These are phyloP conservation scores for Papilio polytes DNA, from an alignment of 1,140 invertebrate species.

Conservation along the genomic window DNA sequence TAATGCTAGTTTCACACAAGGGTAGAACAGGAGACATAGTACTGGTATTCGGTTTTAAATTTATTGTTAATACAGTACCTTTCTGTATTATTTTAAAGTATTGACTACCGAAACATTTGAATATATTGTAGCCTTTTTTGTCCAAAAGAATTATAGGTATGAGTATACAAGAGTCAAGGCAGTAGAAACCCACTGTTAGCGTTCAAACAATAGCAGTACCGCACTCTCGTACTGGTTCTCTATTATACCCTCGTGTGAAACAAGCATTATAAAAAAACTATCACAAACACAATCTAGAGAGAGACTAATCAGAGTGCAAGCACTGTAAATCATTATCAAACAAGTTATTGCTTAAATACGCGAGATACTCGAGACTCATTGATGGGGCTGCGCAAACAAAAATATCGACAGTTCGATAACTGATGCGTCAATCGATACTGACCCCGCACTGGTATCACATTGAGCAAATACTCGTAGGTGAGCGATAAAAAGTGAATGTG, in stretches of 20 bases:
- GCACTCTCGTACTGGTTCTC: not conserved
- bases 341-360: constrained; percentile 81
- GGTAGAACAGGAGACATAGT: not conserved
- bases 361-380: constrained; percentile 76
- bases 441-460: constrained; percentile 66
- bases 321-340: constrained; percentile 74
- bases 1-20: constrained; percentile 49
- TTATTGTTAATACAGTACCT: not conserved
- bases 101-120: not conserved
- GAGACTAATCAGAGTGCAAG: constrained; percentile 69
- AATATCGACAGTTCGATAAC: constrained; percentile 81
- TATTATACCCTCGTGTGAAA: not conserved
- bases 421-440: constrained; percentile 70
- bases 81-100: not conserved
- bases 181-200: not conserved
- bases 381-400: constrained; percentile 76
- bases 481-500: constrained; percentile 68
- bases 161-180: too few relatives aligned
- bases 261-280: constrained; percentile 52
- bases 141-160: too few relatives aligned
- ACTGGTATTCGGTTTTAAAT: not conserved
- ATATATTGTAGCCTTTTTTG: not conserved
- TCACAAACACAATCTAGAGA: constrained; percentile 65
- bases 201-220: not conserved
- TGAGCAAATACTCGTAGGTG: constrained; percentile 65